Percentiles rank a stretch among this genome's conserved stretches.
These are phyloP conservation scores for Lamprotornis superbus DNA, from an alignment of 2,113 vertebrate genomes.

Conservation along the genomic window DNA sequence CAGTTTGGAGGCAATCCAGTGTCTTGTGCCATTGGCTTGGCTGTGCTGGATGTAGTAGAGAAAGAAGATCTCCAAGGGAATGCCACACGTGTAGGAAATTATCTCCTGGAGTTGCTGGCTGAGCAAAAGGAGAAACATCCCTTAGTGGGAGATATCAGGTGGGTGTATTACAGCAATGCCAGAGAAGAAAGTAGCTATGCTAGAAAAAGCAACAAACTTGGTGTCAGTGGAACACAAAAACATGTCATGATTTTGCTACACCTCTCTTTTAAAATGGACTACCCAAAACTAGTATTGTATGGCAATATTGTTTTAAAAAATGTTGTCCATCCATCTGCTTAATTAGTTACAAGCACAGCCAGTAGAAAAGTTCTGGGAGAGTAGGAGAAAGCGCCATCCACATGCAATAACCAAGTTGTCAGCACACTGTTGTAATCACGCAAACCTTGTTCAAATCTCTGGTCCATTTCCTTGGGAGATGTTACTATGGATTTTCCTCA, in stretches of 20 bases:
- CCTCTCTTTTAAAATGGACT: background rate
- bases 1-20: constrained; percentile 98
- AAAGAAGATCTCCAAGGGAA: constrained; percentile 90
- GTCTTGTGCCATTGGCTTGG: constrained; percentile 91
- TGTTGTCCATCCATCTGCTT: background rate
- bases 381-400: background rate
- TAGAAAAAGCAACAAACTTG: background rate
- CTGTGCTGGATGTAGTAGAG: constrained; percentile 89
- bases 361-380: background rate
- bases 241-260: background rate
- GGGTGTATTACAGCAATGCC: background rate
- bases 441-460: background rate
- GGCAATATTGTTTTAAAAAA: background rate
- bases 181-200: background rate
- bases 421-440: background rate
- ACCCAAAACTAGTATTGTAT: background rate
- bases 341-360: background rate
- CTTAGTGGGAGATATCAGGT: constrained; percentile 91
- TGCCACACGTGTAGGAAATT: constrained; percentile 82
- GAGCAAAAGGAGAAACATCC: constrained; percentile 85
- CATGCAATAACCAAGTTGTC: background rate
- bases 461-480: background rate
- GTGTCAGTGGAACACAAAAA: background rate
- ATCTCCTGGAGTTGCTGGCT: constrained; percentile 79
- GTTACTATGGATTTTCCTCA: background rate